Conservation (phyloP, 2,888 invertebrate species). For the Aricia artaxerxes region DNA sequence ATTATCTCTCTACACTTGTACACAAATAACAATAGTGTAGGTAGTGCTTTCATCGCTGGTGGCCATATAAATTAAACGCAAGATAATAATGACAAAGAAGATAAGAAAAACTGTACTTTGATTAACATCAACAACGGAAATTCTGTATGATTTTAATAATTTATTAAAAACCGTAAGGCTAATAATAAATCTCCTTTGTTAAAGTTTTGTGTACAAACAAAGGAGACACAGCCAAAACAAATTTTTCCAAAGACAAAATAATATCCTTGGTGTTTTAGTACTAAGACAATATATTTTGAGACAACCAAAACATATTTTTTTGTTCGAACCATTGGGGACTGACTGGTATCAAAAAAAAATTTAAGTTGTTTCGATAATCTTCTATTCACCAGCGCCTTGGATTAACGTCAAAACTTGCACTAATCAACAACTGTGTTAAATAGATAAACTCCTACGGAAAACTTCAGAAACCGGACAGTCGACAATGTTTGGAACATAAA, state of each 20-base stretch:
- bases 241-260: too few species aligned
- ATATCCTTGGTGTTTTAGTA: too few species aligned
- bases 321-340: too few species aligned
- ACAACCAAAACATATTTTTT: too few species aligned
- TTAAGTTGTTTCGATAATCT: too few species aligned
- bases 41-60: slow-evolving; percentile 12
- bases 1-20: slow-evolving; percentile 32
- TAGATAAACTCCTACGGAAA: neutral
- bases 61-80: slow-evolving; percentile 24
- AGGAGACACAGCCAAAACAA: too few species aligned
- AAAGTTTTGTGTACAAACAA: too few species aligned
- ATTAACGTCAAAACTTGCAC: neutral
- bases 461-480: neutral
- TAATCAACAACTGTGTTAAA: neutral
- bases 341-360: too few species aligned
- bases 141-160: neutral
- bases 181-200: too few species aligned
- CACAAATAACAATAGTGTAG: slow-evolving; percentile 33
- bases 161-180: neutral
- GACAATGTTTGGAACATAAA: neutral
- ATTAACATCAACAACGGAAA: slow-evolving; percentile 18
- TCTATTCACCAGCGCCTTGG: neutral
- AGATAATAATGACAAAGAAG: neutral
- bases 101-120: neutral
- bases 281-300: too few species aligned